phyloP scores from a whole-genome alignment of 53 echinoderm and acorn worm species.

The Temnopleurus reevesii region DNA sequence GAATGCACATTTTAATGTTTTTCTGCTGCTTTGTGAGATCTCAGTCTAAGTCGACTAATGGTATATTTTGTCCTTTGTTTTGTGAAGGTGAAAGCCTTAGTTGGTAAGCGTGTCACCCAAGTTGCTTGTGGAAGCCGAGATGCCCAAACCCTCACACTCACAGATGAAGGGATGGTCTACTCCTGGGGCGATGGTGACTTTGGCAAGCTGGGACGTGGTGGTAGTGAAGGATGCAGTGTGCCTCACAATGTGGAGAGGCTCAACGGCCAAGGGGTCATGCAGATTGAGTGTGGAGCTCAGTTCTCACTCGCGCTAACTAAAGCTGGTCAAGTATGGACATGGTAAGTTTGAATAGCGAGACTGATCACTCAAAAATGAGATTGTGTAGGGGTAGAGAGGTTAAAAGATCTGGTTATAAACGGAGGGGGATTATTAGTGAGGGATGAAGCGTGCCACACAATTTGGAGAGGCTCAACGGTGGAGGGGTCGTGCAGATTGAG shows the following conservation, averaged over 20 bases:
- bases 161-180: slow-evolving; percentile 90
- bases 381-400: no score
- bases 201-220: slow-evolving; percentile 95
- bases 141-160: slow-evolving; percentile 90
- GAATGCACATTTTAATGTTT: no score
- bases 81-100: slow-evolving; percentile 80
- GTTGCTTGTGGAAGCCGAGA: slow-evolving; percentile 97
- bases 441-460: slow-evolving; percentile 93
- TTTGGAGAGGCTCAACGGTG: slow-evolving; percentile 86
- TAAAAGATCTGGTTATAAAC: no score
- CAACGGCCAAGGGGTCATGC: slow-evolving; percentile 84
- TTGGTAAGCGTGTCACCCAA: slow-evolving; percentile 74
- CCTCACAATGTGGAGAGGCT: slow-evolving; percentile 95
- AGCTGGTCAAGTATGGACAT: slow-evolving; percentile 89
- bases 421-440: no score
- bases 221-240: slow-evolving; percentile 89
- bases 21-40: no score
- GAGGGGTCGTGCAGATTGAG: slow-evolving; percentile 90
- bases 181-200: slow-evolving; percentile 99
- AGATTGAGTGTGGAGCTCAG: slow-evolving; percentile 98
- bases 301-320: slow-evolving; percentile 92
- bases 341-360: slow-evolving; percentile 68
- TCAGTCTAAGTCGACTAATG: no score
- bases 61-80: no score
- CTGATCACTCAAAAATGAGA: no score